These are phyloP conservation scores for Semnornis frantzii DNA, from an alignment of 2,113 vertebrate species.

Conservation along the genomic window DNA sequence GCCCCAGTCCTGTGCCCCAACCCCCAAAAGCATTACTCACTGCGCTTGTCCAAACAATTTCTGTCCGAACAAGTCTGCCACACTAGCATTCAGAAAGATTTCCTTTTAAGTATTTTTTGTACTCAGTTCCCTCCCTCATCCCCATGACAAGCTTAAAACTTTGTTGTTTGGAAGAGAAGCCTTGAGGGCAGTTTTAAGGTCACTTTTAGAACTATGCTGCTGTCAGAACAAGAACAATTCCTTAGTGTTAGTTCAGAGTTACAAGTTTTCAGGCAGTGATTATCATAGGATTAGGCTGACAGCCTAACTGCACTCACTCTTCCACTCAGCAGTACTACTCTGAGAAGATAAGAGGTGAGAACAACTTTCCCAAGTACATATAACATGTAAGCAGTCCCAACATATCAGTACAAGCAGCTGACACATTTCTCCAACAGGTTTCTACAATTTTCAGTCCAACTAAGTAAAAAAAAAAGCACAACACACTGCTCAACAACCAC, in stretches of 20 bases:
- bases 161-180: not conserved
- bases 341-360: slow-evolving; percentile 34
- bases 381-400: not conserved
- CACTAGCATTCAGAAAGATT: not conserved
- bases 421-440: not conserved
- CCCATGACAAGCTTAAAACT: not conserved
- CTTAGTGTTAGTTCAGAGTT: not conserved
- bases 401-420: not conserved
- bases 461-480: not conserved
- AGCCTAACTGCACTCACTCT: not conserved
- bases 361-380: not conserved
- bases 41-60: not conserved
- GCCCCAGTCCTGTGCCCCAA: not conserved
- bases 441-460: not conserved
- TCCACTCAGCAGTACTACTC: slow-evolving; percentile 6
- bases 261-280: not conserved
- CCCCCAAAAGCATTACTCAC: not conserved
- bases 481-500: not conserved
- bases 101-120: not conserved
- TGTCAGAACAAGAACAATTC: not conserved
- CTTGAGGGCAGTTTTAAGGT: not conserved
- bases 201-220: not conserved
- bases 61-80: not conserved
- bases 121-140: not conserved
- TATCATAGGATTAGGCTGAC: not conserved